phyloP scores from a whole-genome alignment of 2,113 vertebrate species.

The Heterotis niloticus region DNA sequence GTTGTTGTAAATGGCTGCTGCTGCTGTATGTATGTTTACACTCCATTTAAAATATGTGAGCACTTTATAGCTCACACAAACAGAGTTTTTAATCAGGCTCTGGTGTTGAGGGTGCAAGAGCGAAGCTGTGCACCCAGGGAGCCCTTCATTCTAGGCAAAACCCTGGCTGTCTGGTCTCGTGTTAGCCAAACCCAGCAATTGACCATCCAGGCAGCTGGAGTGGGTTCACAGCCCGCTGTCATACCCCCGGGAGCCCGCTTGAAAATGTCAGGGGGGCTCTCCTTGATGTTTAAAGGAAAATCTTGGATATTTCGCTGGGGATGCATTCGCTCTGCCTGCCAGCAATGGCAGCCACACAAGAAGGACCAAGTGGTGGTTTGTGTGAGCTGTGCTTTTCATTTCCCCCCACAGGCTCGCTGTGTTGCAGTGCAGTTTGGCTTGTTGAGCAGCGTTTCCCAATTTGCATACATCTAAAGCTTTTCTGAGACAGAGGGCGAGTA shows the following conservation, averaged over 20 bases:
- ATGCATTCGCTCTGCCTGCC: neutral
- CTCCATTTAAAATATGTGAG: neutral
- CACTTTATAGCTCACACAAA: neutral
- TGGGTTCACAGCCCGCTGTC: neutral
- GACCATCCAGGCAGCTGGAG: neutral
- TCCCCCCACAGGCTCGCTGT: neutral
- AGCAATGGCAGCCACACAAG: neutral
- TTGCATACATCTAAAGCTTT: neutral
- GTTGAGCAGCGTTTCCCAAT: neutral
- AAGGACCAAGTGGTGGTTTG: neutral
- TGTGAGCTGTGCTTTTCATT: neutral
- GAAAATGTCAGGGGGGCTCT: neutral
- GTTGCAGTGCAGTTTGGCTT: neutral
- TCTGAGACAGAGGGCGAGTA: neutral
- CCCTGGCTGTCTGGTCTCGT: neutral
- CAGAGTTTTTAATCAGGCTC: neutral
- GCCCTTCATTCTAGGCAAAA: neutral
- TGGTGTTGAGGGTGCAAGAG: neutral
- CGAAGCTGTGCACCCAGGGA: neutral
- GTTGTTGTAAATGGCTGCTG: neutral
- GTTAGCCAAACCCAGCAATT: neutral
- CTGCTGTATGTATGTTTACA: neutral
- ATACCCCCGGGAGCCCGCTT: neutral
- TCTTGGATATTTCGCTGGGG: neutral
- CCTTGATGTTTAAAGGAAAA: neutral